phyloP scores from a whole-genome alignment of 64 coral and sea anemone genomes.

The Platygyra sinensis region DNA sequence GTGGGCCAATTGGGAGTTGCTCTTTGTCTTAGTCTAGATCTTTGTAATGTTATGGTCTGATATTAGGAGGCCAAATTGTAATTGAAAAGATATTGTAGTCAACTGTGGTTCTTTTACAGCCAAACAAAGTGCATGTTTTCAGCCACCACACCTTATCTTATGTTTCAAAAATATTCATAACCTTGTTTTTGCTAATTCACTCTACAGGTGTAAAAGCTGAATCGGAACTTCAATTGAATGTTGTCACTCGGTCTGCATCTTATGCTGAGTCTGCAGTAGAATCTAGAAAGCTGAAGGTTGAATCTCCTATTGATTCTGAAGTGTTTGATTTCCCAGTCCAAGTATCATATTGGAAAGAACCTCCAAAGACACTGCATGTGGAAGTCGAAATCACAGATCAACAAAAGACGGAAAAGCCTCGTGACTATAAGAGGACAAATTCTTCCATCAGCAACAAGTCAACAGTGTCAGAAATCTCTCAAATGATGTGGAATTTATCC shows the following conservation, averaged over 20 bases:
- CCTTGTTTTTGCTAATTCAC: neutral
- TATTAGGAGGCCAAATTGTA: too few species aligned
- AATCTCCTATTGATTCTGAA: neutral
- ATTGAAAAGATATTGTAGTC: too few species aligned
- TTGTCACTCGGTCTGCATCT: neutral
- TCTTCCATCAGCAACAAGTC: conserved; percentile 52
- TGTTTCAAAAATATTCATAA: too few species aligned
- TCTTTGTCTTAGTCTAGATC: too few species aligned
- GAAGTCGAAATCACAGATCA: neutral
- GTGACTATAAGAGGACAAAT: conserved; percentile 33
- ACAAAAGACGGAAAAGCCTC: neutral
- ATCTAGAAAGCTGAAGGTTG: neutral
- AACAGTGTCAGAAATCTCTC: conserved; percentile 58
- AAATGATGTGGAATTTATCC: conserved; percentile 64
- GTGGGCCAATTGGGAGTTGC: too few species aligned
- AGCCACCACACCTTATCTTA: too few species aligned
- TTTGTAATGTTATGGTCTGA: too few species aligned
- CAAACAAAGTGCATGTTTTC: too few species aligned
- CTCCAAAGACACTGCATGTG: neutral
- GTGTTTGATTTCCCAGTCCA: neutral
- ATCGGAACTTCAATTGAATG: neutral
- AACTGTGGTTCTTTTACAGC: too few species aligned
- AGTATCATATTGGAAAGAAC: neutral
- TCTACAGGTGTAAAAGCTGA: neutral
- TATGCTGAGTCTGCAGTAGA: neutral